These are phyloP conservation scores for Amblyopsis rosae DNA, from an alignment of 2,113 vertebrate genomes.

Conservation along the genomic window DNA sequence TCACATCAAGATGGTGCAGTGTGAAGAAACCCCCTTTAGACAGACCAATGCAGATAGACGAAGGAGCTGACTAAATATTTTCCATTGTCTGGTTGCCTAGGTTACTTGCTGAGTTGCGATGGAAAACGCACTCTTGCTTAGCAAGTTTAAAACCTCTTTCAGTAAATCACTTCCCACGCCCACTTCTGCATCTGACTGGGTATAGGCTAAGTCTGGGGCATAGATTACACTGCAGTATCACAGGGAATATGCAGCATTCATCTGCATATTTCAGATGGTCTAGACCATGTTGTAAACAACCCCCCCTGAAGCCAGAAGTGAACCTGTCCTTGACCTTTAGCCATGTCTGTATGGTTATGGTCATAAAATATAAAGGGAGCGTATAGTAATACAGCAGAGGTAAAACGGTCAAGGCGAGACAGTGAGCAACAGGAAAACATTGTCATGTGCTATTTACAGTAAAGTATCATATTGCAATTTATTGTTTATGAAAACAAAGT, in stretches of 20 bases:
- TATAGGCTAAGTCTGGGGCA: constrained; percentile 11
- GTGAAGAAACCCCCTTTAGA: constrained; percentile 5
- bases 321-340: neutral
- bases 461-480: neutral
- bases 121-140: constrained; percentile 65
- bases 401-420: too few relatives aligned
- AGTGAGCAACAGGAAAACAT: too few relatives aligned
- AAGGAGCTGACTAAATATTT: constrained; percentile 64
- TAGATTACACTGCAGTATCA: neutral
- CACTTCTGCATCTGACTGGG: constrained; percentile 27
- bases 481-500: neutral
- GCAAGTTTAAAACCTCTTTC: constrained; percentile 69
- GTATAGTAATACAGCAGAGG: too few relatives aligned
- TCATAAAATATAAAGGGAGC: too few relatives aligned
- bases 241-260: neutral
- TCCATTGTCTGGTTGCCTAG: constrained; percentile 65
- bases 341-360: neutral
- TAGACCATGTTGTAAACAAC: neutral
- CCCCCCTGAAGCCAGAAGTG: neutral
- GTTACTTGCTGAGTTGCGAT: constrained; percentile 67
- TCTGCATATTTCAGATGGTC: too few relatives aligned
- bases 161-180: constrained; percentile 65
- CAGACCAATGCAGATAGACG: constrained; percentile 35
- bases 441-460: neutral
- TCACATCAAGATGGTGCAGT: constrained; percentile 2